Base-by-base conservation (phyloP, 2,888 invertebrate species). In the Nephrotoma flavescens region DNA sequence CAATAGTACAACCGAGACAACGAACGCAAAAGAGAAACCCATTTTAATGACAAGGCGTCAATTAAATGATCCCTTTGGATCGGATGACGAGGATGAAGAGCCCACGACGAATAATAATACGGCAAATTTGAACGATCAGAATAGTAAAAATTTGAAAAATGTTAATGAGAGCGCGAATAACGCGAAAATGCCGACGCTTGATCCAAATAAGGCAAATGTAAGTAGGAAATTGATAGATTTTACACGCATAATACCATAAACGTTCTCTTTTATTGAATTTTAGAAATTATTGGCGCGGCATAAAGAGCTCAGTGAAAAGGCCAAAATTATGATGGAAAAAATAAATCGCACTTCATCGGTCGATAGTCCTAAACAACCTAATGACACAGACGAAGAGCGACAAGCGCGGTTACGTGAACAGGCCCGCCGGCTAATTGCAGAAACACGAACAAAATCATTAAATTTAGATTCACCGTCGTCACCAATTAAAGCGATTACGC, bases 1-100 rank as follows among this genome's bases (percentile, higher is more conserved):
- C 87, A 88, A 86, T 87, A 86, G 52, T 88, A 87, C 87, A 88
- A 86, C 83, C 19, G 83, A 87, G 86, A 86, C 47, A 87, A 86
- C 83, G 83, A 87, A 44, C 86, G 86, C 86, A 19, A 52, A 42
- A n/a, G 52, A 87, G 87, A 89, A 88, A 86, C 89, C 88, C 87
- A 89, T 87, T 89, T 92, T 97, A 89, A 97, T 97, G 97, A 97
- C 97, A 0, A 94, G 96, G 88, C 94, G 96, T 87, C 96, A 97
- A 91, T 92, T 96, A 88, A 95, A 95, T 6, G 97, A 98, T 92
- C 97, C 97, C 0, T 97, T 97, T 91, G 97, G 97, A 86, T 97
- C 97, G 42, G 97, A 97, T 89, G 97, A 97, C 31, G 96, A 96
- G 87, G 96, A 96, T 86, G 96, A 96, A 42, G 92, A 86, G 1